phyloP scores from a whole-genome alignment of 2,113 vertebrate species.

The Psilopsiagon aymara region DNA sequence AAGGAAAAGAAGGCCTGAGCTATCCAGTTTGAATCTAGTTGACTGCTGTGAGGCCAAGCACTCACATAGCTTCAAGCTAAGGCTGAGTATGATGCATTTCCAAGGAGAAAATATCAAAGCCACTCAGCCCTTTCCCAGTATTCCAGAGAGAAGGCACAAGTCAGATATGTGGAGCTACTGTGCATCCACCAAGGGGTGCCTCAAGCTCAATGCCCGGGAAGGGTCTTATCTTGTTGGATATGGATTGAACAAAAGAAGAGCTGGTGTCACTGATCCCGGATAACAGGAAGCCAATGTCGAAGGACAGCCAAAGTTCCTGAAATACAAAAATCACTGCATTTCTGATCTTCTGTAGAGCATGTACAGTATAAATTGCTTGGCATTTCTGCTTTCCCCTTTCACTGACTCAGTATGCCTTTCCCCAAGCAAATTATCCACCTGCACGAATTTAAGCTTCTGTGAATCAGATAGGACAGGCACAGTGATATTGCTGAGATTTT shows the following conservation, averaged over 20 bases:
- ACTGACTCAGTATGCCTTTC: not conserved
- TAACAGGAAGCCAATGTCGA: not conserved
- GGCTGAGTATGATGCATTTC: not conserved
- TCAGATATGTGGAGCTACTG: not conserved
- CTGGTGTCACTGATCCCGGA: not conserved
- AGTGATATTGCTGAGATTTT: not conserved
- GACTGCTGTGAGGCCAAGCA: not conserved
- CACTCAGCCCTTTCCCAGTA: not conserved
- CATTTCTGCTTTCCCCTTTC: not conserved
- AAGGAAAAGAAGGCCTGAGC: not conserved
- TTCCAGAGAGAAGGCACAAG: not conserved
- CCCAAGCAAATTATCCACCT: not conserved
- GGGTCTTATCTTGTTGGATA: rapidly evolving
- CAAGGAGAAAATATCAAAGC: not conserved
- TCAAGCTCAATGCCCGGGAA: not conserved
- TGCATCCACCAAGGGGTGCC: not conserved
- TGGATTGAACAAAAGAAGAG: not conserved
- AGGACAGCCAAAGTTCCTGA: not conserved
- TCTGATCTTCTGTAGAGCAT: not conserved
- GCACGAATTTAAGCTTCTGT: not conserved
- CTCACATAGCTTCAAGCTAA: not conserved
- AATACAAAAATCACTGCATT: not conserved
- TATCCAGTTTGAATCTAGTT: not conserved
- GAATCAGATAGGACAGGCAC: not conserved
- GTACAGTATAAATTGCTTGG: not conserved